Evolutionary conservation across 2,888 invertebrate species (phyloP).

Genomic region (Netelia fuscicornis): DNA sequence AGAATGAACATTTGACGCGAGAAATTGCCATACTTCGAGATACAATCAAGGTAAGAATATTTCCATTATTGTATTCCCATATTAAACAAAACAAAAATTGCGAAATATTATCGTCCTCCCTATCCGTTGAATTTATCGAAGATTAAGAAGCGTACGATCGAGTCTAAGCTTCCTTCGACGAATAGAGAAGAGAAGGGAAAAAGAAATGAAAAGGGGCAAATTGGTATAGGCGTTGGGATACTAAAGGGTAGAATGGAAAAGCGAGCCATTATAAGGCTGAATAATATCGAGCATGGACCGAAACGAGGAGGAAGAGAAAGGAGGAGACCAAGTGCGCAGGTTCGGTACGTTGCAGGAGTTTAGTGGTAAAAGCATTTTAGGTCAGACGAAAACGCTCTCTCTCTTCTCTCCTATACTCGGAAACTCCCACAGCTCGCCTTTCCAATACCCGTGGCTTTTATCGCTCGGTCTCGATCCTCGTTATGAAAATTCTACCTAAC

Average conservation of each 20-base stretch:
- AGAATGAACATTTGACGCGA: constrained; percentile 97
- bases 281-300: constrained; percentile 66
- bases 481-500: too few species aligned
- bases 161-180: too few species aligned
- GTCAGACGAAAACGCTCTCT: constrained; percentile 67
- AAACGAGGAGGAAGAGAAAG: constrained; percentile 33
- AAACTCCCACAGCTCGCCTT: constrained; percentile 26
- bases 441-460: not conserved
- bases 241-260: constrained; percentile 42
- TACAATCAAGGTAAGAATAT: constrained; percentile 92
- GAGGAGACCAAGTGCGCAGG: constrained; percentile 50
- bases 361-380: constrained; percentile 70
- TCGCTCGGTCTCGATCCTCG: not conserved
- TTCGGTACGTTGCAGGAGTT: constrained; percentile 38
- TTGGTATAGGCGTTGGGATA: constrained; percentile 53
- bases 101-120: too few species aligned
- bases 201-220: constrained; percentile 35
- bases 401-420: constrained; percentile 18
- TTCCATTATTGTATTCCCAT: not conserved
- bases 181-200: not conserved
- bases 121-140: not conserved
- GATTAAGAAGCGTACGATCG: not conserved
- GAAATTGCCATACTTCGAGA: constrained; percentile 97
- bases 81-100: not conserved
- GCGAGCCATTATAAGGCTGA: constrained; percentile 71